These are phyloP conservation scores for Drosophila punjabiensis DNA, from an alignment of 1,140 invertebrate genomes.

Conservation along the genomic window DNA sequence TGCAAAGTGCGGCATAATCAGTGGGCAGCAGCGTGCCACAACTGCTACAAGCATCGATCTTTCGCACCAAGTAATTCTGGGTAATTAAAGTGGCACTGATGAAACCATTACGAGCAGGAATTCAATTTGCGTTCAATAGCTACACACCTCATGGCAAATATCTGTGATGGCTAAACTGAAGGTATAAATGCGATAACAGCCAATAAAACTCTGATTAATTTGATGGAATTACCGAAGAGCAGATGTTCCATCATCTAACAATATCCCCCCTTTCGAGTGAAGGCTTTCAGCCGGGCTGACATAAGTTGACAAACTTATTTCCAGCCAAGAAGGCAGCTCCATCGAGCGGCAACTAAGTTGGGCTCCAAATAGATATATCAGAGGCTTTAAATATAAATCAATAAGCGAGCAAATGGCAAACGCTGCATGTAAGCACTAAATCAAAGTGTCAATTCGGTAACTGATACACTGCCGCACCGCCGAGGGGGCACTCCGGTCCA, in stretches of 20 bases:
- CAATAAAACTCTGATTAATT: neutral
- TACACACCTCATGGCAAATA: neutral
- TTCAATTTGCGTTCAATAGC: conserved; percentile 8
- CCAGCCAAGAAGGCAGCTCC: conserved; percentile 46
- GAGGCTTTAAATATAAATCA: conserved; percentile 80
- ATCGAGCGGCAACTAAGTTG: conserved; percentile 48
- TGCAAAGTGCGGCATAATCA: conserved; percentile 68
- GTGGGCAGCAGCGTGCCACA: conserved; percentile 47
- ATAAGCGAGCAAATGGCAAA: conserved; percentile 76
- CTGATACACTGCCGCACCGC: conserved; percentile 68
- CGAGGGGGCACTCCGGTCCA: conserved; percentile 16
- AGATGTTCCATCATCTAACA: conserved; percentile 9
- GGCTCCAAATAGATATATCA: conserved; percentile 64
- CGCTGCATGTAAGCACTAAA: conserved; percentile 78
- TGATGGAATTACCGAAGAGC: neutral
- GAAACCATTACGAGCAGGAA: conserved; percentile 15
- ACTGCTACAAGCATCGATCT: conserved; percentile 1
- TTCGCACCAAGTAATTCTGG: conserved; percentile 5
- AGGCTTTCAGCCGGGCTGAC: conserved; percentile 70
- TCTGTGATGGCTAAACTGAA: too few relatives aligned
- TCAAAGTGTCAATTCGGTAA: conserved; percentile 81
- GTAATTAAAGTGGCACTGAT: neutral
- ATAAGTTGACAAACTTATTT: conserved; percentile 75
- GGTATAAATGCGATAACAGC: neutral
- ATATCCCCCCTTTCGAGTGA: conserved; percentile 37